phyloP scores from a whole-genome alignment of 2,888 invertebrate species.

The Adela reaumurella region DNA sequence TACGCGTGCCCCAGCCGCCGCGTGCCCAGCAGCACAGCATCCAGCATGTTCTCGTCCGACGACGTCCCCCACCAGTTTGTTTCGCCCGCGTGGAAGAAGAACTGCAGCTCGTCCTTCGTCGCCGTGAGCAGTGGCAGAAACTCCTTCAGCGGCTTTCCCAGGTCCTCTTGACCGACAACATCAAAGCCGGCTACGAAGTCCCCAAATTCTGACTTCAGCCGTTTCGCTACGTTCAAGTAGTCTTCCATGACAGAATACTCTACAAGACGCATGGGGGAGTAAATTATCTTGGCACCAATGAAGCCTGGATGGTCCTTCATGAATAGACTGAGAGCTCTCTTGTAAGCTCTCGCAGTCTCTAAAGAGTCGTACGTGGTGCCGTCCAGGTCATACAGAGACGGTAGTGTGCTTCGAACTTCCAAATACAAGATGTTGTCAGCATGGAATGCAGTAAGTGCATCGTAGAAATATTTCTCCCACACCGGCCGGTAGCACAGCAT shows the following conservation, averaged over 20 bases:
- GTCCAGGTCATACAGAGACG: slow-evolving; percentile 63
- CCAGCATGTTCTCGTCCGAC: slow-evolving; percentile 71
- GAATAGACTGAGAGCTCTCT: slow-evolving; percentile 55
- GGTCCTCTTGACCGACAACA: slow-evolving; percentile 76
- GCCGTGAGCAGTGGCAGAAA: slow-evolving; percentile 55
- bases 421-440: slow-evolving; percentile 68
- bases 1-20: slow-evolving; percentile 78
- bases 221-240: slow-evolving; percentile 36
- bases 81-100: slow-evolving; percentile 81
- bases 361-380: slow-evolving; percentile 52
- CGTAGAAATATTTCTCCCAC: slow-evolving; percentile 64
- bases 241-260: slow-evolving; percentile 26
- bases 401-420: slow-evolving; percentile 64
- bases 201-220: slow-evolving; percentile 51
- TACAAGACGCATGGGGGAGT: slow-evolving; percentile 57
- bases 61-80: slow-evolving; percentile 68
- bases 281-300: slow-evolving; percentile 66
- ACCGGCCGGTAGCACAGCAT: slow-evolving; percentile 61
- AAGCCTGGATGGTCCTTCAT: slow-evolving; percentile 60
- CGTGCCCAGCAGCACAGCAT: slow-evolving; percentile 70
- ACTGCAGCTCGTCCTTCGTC: slow-evolving; percentile 51
- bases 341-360: slow-evolving; percentile 58
- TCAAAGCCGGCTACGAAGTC: slow-evolving; percentile 74
- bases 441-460: slow-evolving; percentile 57
- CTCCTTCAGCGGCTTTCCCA: slow-evolving; percentile 59